phyloP scores from a whole-genome alignment of 2,113 vertebrate genomes.

The Saguinus imperator region DNA sequence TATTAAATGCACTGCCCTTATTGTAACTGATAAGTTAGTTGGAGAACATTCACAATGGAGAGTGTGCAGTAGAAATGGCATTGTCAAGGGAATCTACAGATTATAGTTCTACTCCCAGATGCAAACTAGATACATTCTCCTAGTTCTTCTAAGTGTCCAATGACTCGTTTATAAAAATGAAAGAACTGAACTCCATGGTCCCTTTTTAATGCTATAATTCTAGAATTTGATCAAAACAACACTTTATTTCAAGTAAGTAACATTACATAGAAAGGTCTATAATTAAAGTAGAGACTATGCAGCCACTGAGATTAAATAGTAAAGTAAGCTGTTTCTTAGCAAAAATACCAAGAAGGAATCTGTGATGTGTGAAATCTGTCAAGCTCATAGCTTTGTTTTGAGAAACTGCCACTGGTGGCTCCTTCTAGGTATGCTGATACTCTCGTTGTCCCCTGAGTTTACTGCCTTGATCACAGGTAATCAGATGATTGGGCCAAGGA shows the following conservation, averaged over 20 bases:
- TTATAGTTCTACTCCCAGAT: background rate
- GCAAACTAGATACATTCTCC: background rate
- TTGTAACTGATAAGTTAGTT: background rate
- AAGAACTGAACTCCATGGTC: background rate
- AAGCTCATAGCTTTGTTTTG: background rate
- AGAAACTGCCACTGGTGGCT: background rate
- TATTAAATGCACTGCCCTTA: background rate
- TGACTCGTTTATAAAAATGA: background rate
- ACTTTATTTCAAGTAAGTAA: background rate
- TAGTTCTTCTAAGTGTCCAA: background rate
- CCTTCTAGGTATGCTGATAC: background rate
- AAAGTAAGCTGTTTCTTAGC: background rate
- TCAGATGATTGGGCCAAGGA: background rate
- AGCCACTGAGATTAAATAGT: background rate
- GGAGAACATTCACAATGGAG: background rate
- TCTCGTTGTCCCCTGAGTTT: background rate
- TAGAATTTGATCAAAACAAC: background rate
- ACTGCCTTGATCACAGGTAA: background rate
- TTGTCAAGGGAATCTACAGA: background rate
- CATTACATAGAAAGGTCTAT: background rate
- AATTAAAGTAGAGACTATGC: background rate
- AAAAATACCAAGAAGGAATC: background rate
- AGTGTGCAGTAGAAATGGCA: background rate
- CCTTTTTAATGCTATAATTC: background rate
- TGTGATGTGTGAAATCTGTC: background rate